A percentile compares a stretch with the other conserved stretches of the same genome.
phyloP scores from a whole-genome alignment of 2,888 invertebrate species.

The Agrotis segetum region DNA sequence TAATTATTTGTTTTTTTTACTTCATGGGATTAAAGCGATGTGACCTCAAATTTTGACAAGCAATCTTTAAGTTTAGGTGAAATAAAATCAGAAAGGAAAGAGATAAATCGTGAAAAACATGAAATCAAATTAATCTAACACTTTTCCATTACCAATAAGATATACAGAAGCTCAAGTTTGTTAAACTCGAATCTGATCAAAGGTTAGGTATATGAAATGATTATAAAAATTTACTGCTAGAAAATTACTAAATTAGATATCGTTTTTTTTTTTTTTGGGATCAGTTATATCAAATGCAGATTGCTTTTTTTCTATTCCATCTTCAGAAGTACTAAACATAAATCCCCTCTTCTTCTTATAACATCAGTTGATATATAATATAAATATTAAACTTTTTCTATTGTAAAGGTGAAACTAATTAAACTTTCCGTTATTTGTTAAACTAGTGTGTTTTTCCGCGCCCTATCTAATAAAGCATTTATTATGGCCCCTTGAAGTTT shows the following conservation, averaged over 20 bases:
- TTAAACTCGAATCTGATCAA: neutral
- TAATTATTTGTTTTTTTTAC: no score
- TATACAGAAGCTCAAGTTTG: neutral
- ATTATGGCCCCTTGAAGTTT: constrained; percentile 74
- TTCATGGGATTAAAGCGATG: no score
- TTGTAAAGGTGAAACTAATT: constrained; percentile 78
- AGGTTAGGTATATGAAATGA: neutral
- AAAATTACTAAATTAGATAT: no score
- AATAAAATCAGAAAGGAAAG: no score
- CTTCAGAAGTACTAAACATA: constrained; percentile 49
- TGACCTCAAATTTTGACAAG: no score
- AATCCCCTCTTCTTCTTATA: constrained; percentile 39
- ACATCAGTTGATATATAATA: constrained; percentile 30
- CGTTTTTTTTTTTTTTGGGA: no score
- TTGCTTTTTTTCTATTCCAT: constrained; percentile 8
- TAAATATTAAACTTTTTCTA: constrained; percentile 72
- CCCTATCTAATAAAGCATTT: constrained; percentile 79
- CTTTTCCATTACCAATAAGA: neutral
- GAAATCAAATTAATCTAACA: neutral
- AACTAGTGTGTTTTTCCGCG: constrained; percentile 77
- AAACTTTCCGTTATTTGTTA: constrained; percentile 81
- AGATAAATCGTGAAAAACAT: neutral
- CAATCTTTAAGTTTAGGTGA: no score
- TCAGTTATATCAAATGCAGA: neutral
- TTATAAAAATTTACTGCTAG: no score